Percentiles rank a stretch among this genome's conserved stretches.
phyloP scores from a whole-genome alignment of 2,888 invertebrate species.

The Rhagium mordax region DNA sequence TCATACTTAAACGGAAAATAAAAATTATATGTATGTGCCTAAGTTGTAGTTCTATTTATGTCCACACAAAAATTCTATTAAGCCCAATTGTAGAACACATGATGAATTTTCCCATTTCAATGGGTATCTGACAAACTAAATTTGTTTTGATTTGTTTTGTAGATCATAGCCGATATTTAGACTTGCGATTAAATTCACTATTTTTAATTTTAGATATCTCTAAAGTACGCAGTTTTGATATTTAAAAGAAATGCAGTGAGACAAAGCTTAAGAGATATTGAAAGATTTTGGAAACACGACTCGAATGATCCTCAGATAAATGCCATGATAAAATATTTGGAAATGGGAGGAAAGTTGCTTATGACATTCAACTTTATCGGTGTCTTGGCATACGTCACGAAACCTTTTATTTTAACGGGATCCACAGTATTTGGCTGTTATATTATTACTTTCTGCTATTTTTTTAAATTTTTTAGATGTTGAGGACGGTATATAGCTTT shows the following conservation, averaged over 20 bases:
- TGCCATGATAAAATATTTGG: not conserved
- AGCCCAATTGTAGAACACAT: too few species aligned
- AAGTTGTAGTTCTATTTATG: too few species aligned
- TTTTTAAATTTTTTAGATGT: too few species aligned
- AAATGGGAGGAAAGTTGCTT: not conserved
- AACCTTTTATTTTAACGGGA: not conserved
- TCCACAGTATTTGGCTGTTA: slow-evolving; percentile 1
- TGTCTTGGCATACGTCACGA: not conserved
- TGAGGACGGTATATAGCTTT: too few species aligned
- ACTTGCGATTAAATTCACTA: too few species aligned
- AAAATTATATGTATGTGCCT: not conserved
- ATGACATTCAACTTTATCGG: not conserved
- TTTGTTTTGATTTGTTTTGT: too few species aligned
- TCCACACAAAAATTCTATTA: too few species aligned
- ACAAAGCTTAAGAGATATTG: not conserved
- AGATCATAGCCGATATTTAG: too few species aligned
- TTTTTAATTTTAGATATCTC: not conserved
- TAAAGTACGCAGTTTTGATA: not conserved
- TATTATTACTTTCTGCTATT: too few species aligned
- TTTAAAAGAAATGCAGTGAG: not conserved
- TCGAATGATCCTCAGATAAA: not conserved
- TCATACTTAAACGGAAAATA: too few species aligned
- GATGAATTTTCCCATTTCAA: too few species aligned
- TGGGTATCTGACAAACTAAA: not conserved
- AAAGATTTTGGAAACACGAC: not conserved